phyloP scores from a whole-genome alignment of 2,888 invertebrate genomes.

The Andrena dorsata region DNA sequence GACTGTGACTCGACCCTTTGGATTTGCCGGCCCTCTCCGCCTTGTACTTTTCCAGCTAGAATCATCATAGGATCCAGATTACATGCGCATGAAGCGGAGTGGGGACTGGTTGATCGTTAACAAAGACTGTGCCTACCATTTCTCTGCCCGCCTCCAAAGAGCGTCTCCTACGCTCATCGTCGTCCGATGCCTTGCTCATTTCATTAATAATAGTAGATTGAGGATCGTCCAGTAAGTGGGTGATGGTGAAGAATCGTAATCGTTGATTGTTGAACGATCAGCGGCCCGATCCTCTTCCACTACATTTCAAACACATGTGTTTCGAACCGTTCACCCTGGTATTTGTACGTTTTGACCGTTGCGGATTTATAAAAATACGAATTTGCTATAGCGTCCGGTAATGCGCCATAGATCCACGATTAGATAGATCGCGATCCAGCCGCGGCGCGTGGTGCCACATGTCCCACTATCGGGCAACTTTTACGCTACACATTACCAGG shows the following conservation, averaged over 20 bases:
- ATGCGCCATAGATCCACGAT: constrained; percentile 8
- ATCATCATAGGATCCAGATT: neutral
- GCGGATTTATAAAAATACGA: constrained; percentile 64
- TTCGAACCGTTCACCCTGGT: constrained; percentile 21
- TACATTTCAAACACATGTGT: constrained; percentile 57
- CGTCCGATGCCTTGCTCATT: constrained; percentile 73
- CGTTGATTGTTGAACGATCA: constrained; percentile 18
- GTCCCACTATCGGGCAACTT: neutral
- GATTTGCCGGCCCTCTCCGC: constrained; percentile 65
- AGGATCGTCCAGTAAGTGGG: constrained; percentile 24
- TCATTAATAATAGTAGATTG: constrained; percentile 38
- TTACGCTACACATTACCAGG: neutral
- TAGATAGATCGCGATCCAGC: constrained; percentile 31
- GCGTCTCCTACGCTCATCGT: constrained; percentile 77
- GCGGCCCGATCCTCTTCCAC: constrained; percentile 6
- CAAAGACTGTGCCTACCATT: constrained; percentile 72
- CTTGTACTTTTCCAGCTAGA: constrained; percentile 78
- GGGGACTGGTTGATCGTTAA: neutral
- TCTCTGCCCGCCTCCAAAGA: constrained; percentile 78
- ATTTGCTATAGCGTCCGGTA: constrained; percentile 47
- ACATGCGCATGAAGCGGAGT: neutral
- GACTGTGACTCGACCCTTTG: constrained; percentile 59
- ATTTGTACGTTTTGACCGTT: constrained; percentile 57
- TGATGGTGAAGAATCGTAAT: constrained; percentile 7
- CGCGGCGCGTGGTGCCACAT: too few relatives aligned